Conservation (phyloP, 2,888 invertebrate species). For the Papilio demoleus region DNA sequence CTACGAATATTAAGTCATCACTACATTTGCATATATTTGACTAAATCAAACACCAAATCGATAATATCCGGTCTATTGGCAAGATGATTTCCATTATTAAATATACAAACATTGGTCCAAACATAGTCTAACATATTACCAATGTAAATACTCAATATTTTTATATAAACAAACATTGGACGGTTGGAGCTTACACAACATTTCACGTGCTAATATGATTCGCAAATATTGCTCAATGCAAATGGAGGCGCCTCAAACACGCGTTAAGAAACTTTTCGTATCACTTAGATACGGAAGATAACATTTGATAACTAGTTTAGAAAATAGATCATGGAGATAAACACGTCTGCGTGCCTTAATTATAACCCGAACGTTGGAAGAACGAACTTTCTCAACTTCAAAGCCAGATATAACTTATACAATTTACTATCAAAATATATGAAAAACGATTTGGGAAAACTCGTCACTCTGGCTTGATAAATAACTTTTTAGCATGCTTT, state of each 20-base stretch:
- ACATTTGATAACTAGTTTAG: conserved; percentile 54
- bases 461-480: too few species aligned
- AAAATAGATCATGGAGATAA: conserved; percentile 59
- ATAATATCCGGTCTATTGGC: neutral
- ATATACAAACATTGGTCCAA: conserved; percentile 27
- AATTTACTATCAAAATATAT: neutral
- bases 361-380: conserved; percentile 32
- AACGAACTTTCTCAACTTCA: conserved; percentile 3
- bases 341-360: conserved; percentile 43
- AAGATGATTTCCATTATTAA: conserved; percentile 24
- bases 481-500: too few species aligned
- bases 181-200: conserved; percentile 32
- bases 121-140: conserved; percentile 18
- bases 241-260: conserved; percentile 53
- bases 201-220: conserved; percentile 48
- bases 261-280: conserved; percentile 58
- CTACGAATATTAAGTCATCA: too few species aligned
- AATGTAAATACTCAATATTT: conserved; percentile 30
- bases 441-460: neutral
- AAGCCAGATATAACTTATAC: neutral
- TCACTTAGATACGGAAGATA: conserved; percentile 61
- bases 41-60: neutral
- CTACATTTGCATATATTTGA: too few species aligned
- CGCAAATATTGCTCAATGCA: conserved; percentile 67
- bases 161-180: conserved; percentile 31